Base-by-base conservation (phyloP, 2,797 vertebrate species). In the Paratrypauchen microcephalus region DNA sequence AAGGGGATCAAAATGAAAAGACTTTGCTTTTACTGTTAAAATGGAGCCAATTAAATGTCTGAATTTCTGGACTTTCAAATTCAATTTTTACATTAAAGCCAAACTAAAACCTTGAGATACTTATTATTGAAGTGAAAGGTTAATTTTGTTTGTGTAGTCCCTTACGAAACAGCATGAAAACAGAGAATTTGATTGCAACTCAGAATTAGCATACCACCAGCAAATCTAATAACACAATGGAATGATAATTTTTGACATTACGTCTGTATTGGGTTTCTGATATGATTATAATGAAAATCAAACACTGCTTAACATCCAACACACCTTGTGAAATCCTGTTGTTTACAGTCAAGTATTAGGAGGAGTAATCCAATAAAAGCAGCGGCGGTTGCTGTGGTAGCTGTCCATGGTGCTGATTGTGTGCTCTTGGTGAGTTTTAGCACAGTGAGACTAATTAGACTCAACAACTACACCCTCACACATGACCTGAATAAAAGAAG, bases 321-420 rank as follows among this genome's bases (percentile, higher is more conserved):
- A 26, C 55, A 18, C 15, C 13, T 57, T 28, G 12, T 18, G 15
- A 28, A 57, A 57, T 21, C 24, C 55, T 26, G 55, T 57, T 28
- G 55, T 57, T 57, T 28, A 28, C 55, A 16, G 13, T 57, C 15
- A 28, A 28, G 16, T 57, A 57, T 57, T 57, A 16, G 26, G 55
- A 57, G 11, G 3, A 55, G 15, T 28, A 57, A 57, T 28, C 24
- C 55, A 18, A 28, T 57, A 28, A 57, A 56, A 57, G 23, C 23
- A 26, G 24, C 1, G 12, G 23, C 26, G 23, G 23, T 56, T 28
- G 55, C 55, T 28, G 55, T 16, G 59, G 59, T 6, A 21, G 59
- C 59, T 61, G 59, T 61, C 59, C 59, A 61, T 61, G 59, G 59
- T 41, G 32, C 59, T 61, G 59, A 61, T 39, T 21, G 23, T 61